Evolutionary conservation across 2,113 vertebrate species (phyloP).

Genomic region (Toxotes jaculatrix): DNA sequence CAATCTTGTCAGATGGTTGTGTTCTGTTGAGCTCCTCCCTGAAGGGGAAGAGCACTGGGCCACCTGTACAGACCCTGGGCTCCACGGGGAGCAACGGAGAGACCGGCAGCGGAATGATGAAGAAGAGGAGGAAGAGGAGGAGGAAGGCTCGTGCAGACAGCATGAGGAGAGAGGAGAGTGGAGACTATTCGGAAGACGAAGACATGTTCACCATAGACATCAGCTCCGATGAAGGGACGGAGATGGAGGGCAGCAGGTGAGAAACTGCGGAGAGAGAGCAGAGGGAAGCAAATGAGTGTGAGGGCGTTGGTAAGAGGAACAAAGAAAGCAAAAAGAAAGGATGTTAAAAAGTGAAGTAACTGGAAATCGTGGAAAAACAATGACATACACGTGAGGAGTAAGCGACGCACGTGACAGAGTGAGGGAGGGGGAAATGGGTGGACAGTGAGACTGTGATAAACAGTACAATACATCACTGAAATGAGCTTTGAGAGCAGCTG

Average conservation of each 20-base stretch:
- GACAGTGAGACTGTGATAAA: slow-evolving; percentile 79
- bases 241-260: slow-evolving; percentile 71
- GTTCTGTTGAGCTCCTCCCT: slow-evolving; percentile 86
- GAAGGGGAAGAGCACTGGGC: slow-evolving; percentile 83
- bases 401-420: slow-evolving; percentile 52
- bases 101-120: slow-evolving; percentile 78
- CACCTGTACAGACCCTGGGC: slow-evolving; percentile 74
- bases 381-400: not conserved
- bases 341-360: not conserved
- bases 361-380: not conserved
- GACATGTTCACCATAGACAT: slow-evolving; percentile 97
- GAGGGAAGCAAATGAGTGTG: not conserved
- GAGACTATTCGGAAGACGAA: slow-evolving; percentile 89
- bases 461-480: slow-evolving; percentile 83
- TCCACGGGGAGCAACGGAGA: slow-evolving; percentile 60
- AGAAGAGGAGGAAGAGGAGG: slow-evolving; percentile 94
- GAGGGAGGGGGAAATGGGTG: slow-evolving; percentile 55
- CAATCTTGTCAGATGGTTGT: slow-evolving; percentile 90
- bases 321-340: not conserved
- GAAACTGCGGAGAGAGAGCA: not conserved
- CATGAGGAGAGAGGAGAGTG: slow-evolving; percentile 87
- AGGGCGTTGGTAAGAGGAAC: too few species aligned
- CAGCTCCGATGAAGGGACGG: slow-evolving; percentile 90
- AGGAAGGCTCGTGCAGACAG: slow-evolving; percentile 90
- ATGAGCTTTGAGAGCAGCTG: slow-evolving; percentile 80